These are phyloP conservation scores for Coracias cyanogaster DNA, from an alignment of 2,797 vertebrate species.

Conservation along the genomic window DNA sequence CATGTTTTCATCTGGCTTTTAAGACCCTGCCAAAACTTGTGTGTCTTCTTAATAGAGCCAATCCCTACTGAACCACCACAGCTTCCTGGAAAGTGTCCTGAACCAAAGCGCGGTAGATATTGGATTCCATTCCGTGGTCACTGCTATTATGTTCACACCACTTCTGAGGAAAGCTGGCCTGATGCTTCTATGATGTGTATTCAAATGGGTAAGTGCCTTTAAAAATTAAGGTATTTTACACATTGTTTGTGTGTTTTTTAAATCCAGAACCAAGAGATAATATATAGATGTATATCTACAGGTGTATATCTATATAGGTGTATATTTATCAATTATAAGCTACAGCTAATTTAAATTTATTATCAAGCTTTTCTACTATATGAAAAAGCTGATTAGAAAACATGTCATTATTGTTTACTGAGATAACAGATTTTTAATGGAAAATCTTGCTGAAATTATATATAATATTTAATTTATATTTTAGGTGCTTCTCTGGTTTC, in stretches of 20 bases:
- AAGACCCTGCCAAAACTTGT: not conserved
- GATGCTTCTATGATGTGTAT: slow-evolving; percentile 88
- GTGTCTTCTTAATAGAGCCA: slow-evolving; percentile 66
- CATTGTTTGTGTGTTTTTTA: not conserved
- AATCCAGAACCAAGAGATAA: not conserved
- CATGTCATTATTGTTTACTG: not conserved
- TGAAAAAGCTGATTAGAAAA: not conserved
- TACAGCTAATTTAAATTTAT: not conserved
- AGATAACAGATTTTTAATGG: not conserved
- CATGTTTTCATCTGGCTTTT: not conserved
- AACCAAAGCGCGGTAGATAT: slow-evolving; percentile 66
- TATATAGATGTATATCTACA: not conserved
- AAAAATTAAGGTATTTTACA: not conserved
- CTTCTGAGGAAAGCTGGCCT: slow-evolving; percentile 82
- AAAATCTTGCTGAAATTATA: not conserved
- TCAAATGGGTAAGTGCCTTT: slow-evolving; percentile 82
- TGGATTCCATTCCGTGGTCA: slow-evolving; percentile 93
- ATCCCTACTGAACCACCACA: slow-evolving; percentile 89
- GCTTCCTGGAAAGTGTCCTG: slow-evolving; percentile 89
- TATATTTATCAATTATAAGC: not conserved
- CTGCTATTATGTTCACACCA: slow-evolving; percentile 86
- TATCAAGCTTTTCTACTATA: not conserved
- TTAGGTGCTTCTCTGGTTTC: slow-evolving; percentile 87
- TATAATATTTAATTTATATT: not conserved
- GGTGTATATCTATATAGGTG: not conserved